These are phyloP conservation scores for Protodeltote pygarga DNA, from an alignment of 2,888 invertebrate genomes.

Conservation along the genomic window DNA sequence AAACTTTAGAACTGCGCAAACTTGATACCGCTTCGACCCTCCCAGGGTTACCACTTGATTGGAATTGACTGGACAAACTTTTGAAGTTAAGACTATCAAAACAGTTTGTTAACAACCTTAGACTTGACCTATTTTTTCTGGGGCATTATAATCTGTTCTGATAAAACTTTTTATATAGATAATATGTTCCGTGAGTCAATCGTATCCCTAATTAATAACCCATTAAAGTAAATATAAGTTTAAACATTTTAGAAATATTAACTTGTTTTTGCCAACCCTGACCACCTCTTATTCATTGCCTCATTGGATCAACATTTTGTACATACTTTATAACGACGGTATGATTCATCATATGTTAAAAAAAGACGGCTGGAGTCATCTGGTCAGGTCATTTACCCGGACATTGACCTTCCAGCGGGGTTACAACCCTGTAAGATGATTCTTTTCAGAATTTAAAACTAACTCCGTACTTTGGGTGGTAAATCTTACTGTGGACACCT, in stretches of 20 bases:
- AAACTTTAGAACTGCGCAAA: slow-evolving; percentile 34
- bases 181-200: slow-evolving; percentile 15
- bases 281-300: slow-evolving; percentile 49
- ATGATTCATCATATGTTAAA: slow-evolving; percentile 50
- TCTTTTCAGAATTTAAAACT: slow-evolving; percentile 24
- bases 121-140: slow-evolving; percentile 10
- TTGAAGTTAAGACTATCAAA: slow-evolving; percentile 2
- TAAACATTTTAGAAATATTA: slow-evolving; percentile 22
- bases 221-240: slow-evolving; percentile 23
- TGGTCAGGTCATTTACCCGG: slow-evolving; percentile 68
- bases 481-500: slow-evolving; percentile 17
- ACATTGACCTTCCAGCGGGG: slow-evolving; percentile 59
- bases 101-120: slow-evolving; percentile 10
- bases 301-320: slow-evolving; percentile 47
- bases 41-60: slow-evolving; percentile 31
- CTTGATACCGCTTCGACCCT: slow-evolving; percentile 42
- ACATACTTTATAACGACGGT: slow-evolving; percentile 30
- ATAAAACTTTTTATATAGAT: slow-evolving; percentile 5
- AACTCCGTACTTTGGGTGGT: slow-evolving; percentile 11
- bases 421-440: slow-evolving; percentile 35
- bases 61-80: slow-evolving; percentile 5
- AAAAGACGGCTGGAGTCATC: slow-evolving; percentile 59
- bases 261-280: slow-evolving; percentile 38
- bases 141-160: slow-evolving; percentile 14
- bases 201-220: slow-evolving; percentile 23